phyloP scores from a whole-genome alignment of 2,113 vertebrate species.

The Pyxicephalus adspersus region DNA sequence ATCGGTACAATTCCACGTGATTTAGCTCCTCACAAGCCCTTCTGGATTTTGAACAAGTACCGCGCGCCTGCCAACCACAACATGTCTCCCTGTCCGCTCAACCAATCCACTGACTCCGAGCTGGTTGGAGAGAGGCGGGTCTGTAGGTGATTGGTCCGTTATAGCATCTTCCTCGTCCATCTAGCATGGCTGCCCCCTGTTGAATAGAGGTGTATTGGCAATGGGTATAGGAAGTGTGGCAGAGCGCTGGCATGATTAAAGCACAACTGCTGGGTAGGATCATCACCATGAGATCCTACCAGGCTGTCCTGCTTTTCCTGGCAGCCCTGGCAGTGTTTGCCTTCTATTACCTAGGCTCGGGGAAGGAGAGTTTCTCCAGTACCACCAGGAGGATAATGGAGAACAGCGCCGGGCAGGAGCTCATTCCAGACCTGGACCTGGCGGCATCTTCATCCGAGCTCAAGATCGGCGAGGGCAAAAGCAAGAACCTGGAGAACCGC shows the following conservation, averaged over 20 bases:
- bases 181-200: constrained; percentile 50
- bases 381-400: constrained; percentile 86
- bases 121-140: background rate
- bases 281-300: constrained; percentile 61
- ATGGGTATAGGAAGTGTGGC: no score
- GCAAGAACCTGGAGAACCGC: constrained; percentile 25
- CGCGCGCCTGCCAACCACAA: background rate
- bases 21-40: no score
- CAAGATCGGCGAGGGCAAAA: constrained; percentile 45
- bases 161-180: background rate
- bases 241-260: background rate
- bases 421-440: constrained; percentile 61
- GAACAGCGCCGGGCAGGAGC: constrained; percentile 71
- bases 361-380: constrained; percentile 89
- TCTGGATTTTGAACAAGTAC: no score
- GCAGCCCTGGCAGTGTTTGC: constrained; percentile 86
- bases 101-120: background rate
- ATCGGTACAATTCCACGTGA: no score
- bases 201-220: constrained; percentile 21
- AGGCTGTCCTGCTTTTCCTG: constrained; percentile 73
- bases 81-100: background rate
- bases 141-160: background rate
- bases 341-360: constrained; percentile 89
- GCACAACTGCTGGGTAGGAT: constrained; percentile 54
- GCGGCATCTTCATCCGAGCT: constrained; percentile 18